phyloP scores from a whole-genome alignment of 2,797 vertebrate genomes.

The Echeneis naucrates region DNA sequence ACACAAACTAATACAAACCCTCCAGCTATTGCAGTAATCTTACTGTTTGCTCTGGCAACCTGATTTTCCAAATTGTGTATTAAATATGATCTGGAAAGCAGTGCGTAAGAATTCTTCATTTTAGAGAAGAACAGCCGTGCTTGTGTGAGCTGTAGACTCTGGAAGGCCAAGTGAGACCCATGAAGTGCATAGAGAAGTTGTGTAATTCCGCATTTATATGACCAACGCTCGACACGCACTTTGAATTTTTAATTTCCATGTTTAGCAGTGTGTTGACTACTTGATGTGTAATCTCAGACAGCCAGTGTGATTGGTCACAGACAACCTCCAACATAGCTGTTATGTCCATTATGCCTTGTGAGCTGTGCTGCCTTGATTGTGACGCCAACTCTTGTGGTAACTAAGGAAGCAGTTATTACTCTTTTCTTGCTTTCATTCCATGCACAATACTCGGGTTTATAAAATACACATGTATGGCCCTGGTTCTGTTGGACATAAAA shows the following conservation, averaged over 20 bases:
- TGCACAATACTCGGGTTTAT: not conserved
- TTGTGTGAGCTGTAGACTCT: conserved; percentile 5
- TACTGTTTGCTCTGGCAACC: no score
- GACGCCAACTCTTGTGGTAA: conserved; percentile 47
- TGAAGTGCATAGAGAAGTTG: conserved; percentile 20
- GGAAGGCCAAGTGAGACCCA: conserved; percentile 15
- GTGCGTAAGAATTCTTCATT: not conserved
- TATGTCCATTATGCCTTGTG: conserved; percentile 51
- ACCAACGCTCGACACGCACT: not conserved
- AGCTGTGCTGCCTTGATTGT: conserved; percentile 43
- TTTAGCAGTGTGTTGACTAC: conserved; percentile 56
- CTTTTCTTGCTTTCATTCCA: conserved; percentile 20
- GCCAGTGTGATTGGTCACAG: conserved; percentile 55
- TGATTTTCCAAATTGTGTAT: no score
- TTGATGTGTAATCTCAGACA: conserved; percentile 57
- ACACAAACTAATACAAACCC: no score
- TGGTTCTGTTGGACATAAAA: not conserved
- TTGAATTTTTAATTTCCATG: conserved; percentile 56
- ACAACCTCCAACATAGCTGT: conserved; percentile 41
- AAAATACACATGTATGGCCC: not conserved
- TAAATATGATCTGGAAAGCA: no score
- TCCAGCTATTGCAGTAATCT: no score
- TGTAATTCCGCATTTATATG: conserved; percentile 19
- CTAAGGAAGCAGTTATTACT: conserved; percentile 39
- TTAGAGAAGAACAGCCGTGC: conserved; percentile 1